These are phyloP conservation scores for Drosophila ficusphila DNA, from an alignment of 1,140 invertebrate species.

Conservation along the genomic window DNA sequence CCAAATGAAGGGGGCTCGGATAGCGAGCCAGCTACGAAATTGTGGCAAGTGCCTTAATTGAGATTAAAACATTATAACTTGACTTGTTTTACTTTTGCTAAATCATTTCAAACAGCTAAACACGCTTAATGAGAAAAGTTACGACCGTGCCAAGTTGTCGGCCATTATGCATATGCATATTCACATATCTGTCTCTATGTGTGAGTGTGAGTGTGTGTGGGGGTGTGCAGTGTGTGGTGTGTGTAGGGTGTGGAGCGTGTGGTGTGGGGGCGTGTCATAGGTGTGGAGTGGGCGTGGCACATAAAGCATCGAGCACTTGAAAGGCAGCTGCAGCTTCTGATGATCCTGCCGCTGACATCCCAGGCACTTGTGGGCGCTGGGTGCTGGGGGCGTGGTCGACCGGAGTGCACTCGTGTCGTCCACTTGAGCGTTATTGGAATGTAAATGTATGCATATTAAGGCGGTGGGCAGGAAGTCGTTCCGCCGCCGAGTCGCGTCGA, in stretches of 20 bases:
- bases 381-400: conserved; percentile 26
- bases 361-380: conserved; percentile 56
- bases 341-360: conserved; percentile 69
- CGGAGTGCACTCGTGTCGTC: conserved; percentile 73
- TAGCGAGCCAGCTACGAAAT: conserved; percentile 33
- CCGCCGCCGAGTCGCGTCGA: conserved; percentile 48
- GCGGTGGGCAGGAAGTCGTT: conserved; percentile 31
- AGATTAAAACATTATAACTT: conserved; percentile 83
- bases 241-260: not conserved
- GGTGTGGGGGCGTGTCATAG: conserved; percentile 10
- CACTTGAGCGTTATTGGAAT: conserved; percentile 82
- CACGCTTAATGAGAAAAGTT: conserved; percentile 82
- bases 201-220: conserved; percentile 1
- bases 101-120: conserved; percentile 82
- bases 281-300: conserved; percentile 27
- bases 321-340: conserved; percentile 52
- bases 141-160: conserved; percentile 51
- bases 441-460: conserved; percentile 79
- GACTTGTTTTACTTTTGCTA: conserved; percentile 81
- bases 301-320: conserved; percentile 65
- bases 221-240: not conserved
- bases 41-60: conserved; percentile 80
- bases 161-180: conserved; percentile 72
- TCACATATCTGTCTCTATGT: too few relatives aligned
- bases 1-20: conserved; percentile 6